phyloP scores from a whole-genome alignment of 2,113 vertebrate genomes.

The Megaleporinus macrocephalus region DNA sequence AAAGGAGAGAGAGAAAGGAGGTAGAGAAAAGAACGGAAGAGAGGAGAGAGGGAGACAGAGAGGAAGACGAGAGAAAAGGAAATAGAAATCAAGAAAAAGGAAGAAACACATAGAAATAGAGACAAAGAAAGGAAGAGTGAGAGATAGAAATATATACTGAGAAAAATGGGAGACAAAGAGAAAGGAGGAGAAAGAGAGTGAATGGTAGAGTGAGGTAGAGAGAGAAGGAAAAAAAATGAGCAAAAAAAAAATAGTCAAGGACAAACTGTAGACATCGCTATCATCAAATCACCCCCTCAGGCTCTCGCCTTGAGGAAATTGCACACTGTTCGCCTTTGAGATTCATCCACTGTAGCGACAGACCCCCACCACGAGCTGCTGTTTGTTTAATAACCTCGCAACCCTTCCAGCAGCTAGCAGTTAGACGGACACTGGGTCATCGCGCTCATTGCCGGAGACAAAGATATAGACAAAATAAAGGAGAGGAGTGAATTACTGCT shows the following conservation, averaged over 20 bases:
- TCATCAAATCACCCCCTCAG: background rate
- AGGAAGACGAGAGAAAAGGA: background rate
- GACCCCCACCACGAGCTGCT: background rate
- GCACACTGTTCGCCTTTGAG: background rate
- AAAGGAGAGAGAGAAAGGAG: background rate
- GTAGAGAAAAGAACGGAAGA: background rate
- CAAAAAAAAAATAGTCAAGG: slow-evolving; percentile 6
- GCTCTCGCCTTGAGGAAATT: slow-evolving; percentile 8
- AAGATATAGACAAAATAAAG: background rate
- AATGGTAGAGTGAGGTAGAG: background rate
- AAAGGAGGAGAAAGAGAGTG: background rate
- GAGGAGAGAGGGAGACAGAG: background rate
- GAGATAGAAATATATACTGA: too few species aligned
- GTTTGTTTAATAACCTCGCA: background rate
- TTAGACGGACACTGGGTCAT: background rate
- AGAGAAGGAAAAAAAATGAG: background rate
- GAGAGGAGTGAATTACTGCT: background rate
- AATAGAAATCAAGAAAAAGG: background rate
- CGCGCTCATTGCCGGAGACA: background rate
- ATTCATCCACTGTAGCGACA: background rate
- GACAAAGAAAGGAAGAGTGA: background rate
- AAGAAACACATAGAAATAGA: background rate
- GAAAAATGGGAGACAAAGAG: too few species aligned
- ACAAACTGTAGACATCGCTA: background rate
- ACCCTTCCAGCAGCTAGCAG: background rate